These are phyloP conservation scores for Eutrigla gurnardus DNA, from an alignment of 2,797 vertebrate species.

Conservation along the genomic window DNA sequence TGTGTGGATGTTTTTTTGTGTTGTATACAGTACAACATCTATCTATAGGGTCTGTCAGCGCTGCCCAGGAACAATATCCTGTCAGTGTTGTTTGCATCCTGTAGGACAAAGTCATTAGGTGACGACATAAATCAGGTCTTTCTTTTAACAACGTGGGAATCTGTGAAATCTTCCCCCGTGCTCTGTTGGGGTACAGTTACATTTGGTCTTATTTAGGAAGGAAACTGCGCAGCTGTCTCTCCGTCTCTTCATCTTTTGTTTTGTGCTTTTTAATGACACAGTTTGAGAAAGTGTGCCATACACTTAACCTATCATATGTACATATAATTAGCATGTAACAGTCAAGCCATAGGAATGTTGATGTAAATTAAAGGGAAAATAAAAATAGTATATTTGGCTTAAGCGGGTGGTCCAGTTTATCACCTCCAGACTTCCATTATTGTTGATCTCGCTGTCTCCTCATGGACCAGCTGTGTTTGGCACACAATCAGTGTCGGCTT, in stretches of 20 bases:
- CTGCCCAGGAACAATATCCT: conserved; percentile 63
- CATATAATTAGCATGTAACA: neutral
- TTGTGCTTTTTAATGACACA: neutral
- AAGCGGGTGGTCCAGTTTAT: conserved; percentile 46
- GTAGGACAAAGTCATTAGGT: conserved; percentile 52
- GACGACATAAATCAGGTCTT: conserved; percentile 45
- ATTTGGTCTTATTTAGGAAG: neutral
- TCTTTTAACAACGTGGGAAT: conserved; percentile 51
- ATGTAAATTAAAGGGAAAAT: neutral
- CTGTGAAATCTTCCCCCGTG: neutral
- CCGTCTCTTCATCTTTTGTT: neutral
- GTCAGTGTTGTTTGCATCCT: conserved; percentile 73
- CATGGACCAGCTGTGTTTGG: conserved; percentile 43
- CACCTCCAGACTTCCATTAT: conserved; percentile 43
- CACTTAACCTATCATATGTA: neutral
- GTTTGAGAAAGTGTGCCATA: neutral
- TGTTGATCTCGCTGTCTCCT: conserved; percentile 49
- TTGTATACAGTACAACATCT: conserved; percentile 13
- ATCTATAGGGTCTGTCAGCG: conserved; percentile 19
- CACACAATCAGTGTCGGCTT: conserved; percentile 31
- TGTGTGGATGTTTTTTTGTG: conserved; percentile 5
- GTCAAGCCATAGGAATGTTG: neutral
- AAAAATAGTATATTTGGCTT: conserved; percentile 1
- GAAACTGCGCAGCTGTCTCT: neutral
- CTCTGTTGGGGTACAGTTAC: neutral